A percentile compares a stretch with the other conserved stretches of the same genome.
phyloP scores from a whole-genome alignment of 2,888 invertebrate species.

The Brassicogethes aeneus region DNA sequence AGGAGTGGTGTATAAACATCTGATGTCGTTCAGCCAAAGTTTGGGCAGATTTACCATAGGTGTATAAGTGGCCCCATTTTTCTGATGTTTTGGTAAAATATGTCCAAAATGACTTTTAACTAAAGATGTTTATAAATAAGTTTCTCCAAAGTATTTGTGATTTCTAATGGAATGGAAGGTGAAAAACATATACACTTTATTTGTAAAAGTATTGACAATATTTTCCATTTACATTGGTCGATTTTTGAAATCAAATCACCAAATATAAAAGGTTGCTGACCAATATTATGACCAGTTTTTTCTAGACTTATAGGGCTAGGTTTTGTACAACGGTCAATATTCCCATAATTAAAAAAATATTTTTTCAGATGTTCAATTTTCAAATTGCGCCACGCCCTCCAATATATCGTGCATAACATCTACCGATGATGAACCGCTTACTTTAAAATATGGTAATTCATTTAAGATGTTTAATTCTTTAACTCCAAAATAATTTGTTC shows the following conservation, averaged over 20 bases:
- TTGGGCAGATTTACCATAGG: slow-evolving; percentile 10
- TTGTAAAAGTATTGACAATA: slow-evolving; percentile 2
- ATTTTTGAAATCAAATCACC: slow-evolving; percentile 2
- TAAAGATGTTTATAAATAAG: slow-evolving; percentile 3
- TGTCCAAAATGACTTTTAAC: slow-evolving; percentile 1
- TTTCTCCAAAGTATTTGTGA: background rate
- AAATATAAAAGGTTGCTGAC: slow-evolving; percentile 10
- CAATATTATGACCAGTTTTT: slow-evolving; percentile 9
- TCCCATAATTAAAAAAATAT: slow-evolving; percentile 14
- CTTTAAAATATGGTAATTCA: slow-evolving; percentile 4
- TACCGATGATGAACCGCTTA: slow-evolving; percentile 7
- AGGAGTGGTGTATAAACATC: background rate
- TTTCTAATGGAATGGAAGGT: background rate
- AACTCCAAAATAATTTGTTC: slow-evolving; percentile 2
- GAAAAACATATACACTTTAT: slow-evolving; percentile 3
- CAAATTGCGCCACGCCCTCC: slow-evolving; percentile 17
- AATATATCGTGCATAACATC: slow-evolving; percentile 22
- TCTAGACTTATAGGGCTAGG: slow-evolving; percentile 8
- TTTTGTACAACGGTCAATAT: slow-evolving; percentile 9
- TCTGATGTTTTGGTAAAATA: slow-evolving; percentile 8
- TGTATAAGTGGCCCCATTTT: slow-evolving; percentile 9
- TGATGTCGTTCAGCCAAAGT: slow-evolving; percentile 5
- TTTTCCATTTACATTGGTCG: background rate
- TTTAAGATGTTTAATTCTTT: slow-evolving; percentile 5
- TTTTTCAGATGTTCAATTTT: slow-evolving; percentile 10